Percentiles rank a stretch among this genome's conserved stretches.
Conservation (phyloP, 2,797 vertebrate species). For the Zenarchopterus dispar region DNA sequence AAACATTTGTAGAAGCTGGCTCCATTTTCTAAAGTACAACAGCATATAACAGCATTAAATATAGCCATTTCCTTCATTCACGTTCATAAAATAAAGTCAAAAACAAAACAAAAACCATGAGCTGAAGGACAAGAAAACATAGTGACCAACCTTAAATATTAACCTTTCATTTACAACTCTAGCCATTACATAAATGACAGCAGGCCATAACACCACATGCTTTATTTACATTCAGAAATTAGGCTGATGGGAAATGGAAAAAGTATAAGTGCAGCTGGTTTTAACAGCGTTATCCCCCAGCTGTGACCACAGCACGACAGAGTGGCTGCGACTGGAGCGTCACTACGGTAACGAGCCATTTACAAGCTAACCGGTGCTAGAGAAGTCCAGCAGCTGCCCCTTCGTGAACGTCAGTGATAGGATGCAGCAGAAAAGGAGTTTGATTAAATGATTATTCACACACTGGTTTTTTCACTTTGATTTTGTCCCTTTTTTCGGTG, state of each 20-base stretch:
- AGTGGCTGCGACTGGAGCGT: conserved; percentile 54
- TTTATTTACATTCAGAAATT: conserved; percentile 80
- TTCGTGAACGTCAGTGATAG: conserved; percentile 47
- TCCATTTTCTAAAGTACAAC: conserved; percentile 68
- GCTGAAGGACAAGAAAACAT: conserved; percentile 55
- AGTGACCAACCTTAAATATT: conserved; percentile 58
- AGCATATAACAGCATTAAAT: conserved; percentile 71
- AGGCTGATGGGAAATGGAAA: conserved; percentile 35
- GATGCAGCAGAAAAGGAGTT: not conserved
- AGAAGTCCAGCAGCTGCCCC: conserved; percentile 61
- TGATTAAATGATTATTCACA: not conserved
- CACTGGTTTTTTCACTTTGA: not conserved
- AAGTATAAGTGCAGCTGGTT: conserved; percentile 17
- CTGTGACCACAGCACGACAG: conserved; percentile 2
- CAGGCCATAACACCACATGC: conserved; percentile 79
- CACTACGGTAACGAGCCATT: conserved; percentile 57
- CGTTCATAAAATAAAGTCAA: conserved; percentile 54
- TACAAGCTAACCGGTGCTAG: conserved; percentile 54
- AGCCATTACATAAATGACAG: conserved; percentile 73
- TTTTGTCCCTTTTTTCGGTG: not conserved
- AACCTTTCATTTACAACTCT: conserved; percentile 67
- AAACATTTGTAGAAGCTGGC: conserved; percentile 61
- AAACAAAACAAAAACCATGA: conserved; percentile 43
- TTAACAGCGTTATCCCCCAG: conserved; percentile 4
- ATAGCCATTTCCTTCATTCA: conserved; percentile 67